Percentiles rank a stretch among this genome's conserved stretches.
These are phyloP conservation scores for Lepetodrilus schrolli DNA, from an alignment of 2,888 invertebrate genomes.

Conservation along the genomic window DNA sequence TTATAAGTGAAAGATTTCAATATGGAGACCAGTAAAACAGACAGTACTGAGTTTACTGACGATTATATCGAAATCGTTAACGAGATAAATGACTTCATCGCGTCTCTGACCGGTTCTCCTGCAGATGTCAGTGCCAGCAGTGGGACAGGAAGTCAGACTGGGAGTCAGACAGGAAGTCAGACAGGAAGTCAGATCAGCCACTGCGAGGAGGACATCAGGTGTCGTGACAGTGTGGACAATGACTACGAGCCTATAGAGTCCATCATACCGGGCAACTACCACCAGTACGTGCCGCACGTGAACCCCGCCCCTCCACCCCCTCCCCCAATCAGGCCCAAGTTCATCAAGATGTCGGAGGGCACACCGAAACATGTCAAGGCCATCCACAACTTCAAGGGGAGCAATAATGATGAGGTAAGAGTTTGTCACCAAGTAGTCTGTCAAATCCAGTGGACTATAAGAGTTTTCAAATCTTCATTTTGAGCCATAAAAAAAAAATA, in stretches of 20 bases:
- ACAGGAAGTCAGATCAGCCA: constrained; percentile 25
- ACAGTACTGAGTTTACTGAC: constrained; percentile 51
- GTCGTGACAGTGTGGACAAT: constrained; percentile 42
- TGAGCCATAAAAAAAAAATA: too few relatives aligned
- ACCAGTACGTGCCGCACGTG: background rate
- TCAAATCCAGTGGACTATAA: background rate
- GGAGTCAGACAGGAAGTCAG: too few relatives aligned
- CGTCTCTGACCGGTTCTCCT: constrained; percentile 54
- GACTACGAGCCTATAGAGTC: constrained; percentile 49
- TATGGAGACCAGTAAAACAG: background rate
- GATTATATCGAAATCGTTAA: constrained; percentile 68
- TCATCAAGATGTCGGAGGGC: constrained; percentile 57
- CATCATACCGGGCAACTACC: constrained; percentile 19
- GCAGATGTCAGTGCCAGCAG: constrained; percentile 47
- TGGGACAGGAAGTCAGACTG: constrained; percentile 27
- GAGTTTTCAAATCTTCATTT: background rate
- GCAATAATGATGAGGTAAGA: constrained; percentile 95
- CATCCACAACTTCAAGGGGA: constrained; percentile 93
- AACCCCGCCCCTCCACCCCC: constrained; percentile 39
- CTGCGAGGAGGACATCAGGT: constrained; percentile 7
- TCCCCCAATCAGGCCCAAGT: constrained; percentile 50
- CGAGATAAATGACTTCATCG: constrained; percentile 68
- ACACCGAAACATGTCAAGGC: constrained; percentile 83
- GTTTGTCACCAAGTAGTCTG: background rate
- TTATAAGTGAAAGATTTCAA: too few relatives aligned